Base-by-base conservation (phyloP, 2,113 vertebrate species). In the pig (Sus scrofa) region DNA sequence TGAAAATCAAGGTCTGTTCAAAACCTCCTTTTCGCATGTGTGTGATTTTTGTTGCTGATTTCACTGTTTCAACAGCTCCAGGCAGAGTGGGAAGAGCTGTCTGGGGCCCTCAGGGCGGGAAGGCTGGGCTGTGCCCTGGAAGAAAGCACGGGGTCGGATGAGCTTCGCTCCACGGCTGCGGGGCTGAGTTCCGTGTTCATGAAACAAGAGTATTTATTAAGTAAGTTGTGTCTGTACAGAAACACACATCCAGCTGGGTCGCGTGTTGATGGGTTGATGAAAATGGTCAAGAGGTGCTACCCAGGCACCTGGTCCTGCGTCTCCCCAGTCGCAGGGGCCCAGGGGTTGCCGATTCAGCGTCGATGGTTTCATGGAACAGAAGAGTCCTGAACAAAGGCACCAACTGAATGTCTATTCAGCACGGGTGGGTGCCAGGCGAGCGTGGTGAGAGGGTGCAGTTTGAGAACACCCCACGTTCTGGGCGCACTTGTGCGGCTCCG, bases 371-470 rank as follows among this genome's bases (percentile, higher is more conserved):
- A 30, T 1, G 10, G 63, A 32, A 4, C 52, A 63, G 1, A 52
- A 62, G 30, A 24, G 6, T 71, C 54, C 2, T 1, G 54, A 50
- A 24, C 3, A 22, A 32, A n/a, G 27, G 4, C 7, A n/a, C n/a
- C n/a, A 3, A 15, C 34, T 4, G 18, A 7, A 1, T 3, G 6
- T 20, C 6, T 0, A n/a, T 1, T 24, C 63, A 13, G 1, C 8
- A 7, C 2, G 7, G 7, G 67, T 0, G 34, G 12, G 3, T 0
- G 1, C 19, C 67, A 34, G 4, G 13, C 32, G 58, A 24, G 1
- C 2, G 0, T 7, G 3, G 32, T 1, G 56, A 19, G 22, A 10
- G 10, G 4, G 10, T 11, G 1, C 0, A 0, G 8, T 22, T 3
- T 24, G 11, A 5, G n/a, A 56, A 15, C 2, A 6, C 14, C 8